These are phyloP conservation scores for Nycteola revayana DNA, from an alignment of 2,888 invertebrate species.

Conservation along the genomic window DNA sequence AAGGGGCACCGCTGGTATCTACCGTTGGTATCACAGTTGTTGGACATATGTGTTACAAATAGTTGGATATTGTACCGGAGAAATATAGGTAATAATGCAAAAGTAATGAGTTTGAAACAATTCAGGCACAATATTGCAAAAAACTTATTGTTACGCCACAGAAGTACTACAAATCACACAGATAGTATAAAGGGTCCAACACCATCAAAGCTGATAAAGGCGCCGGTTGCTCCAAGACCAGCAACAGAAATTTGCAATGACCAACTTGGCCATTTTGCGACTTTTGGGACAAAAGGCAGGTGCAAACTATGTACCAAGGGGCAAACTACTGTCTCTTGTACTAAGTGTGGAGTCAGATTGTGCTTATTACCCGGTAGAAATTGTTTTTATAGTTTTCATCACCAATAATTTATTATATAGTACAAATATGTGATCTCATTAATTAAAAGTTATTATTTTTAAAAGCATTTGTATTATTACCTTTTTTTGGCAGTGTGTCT, in stretches of 20 bases:
- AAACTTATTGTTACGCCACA: too few relatives aligned
- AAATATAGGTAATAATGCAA: neutral
- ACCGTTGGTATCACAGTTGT: conserved; percentile 7
- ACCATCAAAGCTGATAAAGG: neutral
- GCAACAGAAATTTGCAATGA: neutral
- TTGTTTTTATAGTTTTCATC: neutral
- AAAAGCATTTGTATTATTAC: too few relatives aligned
- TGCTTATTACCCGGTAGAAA: neutral
- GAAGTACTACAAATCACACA: too few relatives aligned
- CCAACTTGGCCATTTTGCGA: neutral
- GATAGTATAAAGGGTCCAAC: too few relatives aligned
- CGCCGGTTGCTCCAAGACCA: too few relatives aligned
- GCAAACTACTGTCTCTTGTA: neutral
- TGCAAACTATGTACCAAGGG: neutral
- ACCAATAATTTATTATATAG: too few relatives aligned
- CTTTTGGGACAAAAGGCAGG: neutral
- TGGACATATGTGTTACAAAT: conserved; percentile 7
- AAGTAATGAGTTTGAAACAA: neutral
- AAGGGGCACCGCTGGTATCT: conserved; percentile 9
- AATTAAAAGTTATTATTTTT: too few relatives aligned
- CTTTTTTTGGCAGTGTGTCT: too few relatives aligned
- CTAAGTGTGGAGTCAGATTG: neutral
- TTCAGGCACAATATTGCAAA: neutral
- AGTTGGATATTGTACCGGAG: conserved; percentile 2
- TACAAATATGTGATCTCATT: too few relatives aligned